phyloP scores from a whole-genome alignment of 2,113 vertebrate genomes.

The Pluvialis apricaria region DNA sequence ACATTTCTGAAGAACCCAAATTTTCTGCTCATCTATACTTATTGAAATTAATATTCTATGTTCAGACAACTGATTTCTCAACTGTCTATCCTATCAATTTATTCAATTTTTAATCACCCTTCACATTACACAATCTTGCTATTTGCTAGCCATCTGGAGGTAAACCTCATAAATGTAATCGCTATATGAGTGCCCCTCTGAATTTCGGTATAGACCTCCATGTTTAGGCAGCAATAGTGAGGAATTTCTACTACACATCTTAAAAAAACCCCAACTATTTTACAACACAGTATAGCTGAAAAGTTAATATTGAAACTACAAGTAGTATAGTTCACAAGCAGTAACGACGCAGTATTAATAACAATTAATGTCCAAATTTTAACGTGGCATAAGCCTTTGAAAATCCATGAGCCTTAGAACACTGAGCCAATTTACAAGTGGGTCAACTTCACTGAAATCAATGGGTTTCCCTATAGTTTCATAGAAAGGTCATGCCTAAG shows the following conservation, averaged over 20 bases:
- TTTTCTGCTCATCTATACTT: background rate
- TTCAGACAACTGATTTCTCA: background rate
- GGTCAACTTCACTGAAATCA: background rate
- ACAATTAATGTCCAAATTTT: background rate
- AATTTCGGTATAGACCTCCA: background rate
- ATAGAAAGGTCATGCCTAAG: background rate
- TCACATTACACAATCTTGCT: background rate
- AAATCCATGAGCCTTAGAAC: background rate
- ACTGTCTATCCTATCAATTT: background rate
- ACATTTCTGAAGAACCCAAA: background rate
- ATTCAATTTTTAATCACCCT: background rate
- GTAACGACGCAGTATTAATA: background rate
- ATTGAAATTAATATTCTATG: background rate
- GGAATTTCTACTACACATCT: background rate
- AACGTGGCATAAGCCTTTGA: background rate
- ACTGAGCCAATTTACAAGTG: accelerated
- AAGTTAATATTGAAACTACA: background rate
- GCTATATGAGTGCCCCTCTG: background rate
- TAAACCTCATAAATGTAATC: background rate
- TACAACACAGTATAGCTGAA: background rate
- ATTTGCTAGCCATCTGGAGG: background rate
- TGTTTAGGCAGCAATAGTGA: background rate
- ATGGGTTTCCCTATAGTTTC: background rate
- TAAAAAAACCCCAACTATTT: background rate
- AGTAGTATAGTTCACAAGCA: background rate